A percentile compares a stretch with the other conserved stretches of the same genome.
These are phyloP conservation scores for Graphium colonna DNA, from an alignment of 2,888 invertebrate species.

Conservation along the genomic window DNA sequence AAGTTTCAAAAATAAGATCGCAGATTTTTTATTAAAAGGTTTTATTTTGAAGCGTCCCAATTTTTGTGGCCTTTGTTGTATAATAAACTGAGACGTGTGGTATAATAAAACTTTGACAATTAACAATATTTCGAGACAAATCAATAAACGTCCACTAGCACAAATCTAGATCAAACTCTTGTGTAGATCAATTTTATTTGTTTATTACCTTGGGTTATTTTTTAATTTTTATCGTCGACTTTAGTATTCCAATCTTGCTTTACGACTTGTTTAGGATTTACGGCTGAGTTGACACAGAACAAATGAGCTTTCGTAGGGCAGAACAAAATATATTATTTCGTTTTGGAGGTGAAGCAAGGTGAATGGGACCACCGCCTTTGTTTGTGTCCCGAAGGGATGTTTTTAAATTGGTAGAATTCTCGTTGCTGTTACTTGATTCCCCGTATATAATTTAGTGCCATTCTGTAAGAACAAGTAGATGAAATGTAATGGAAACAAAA, in stretches of 20 bases:
- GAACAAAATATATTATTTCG: conserved; percentile 4
- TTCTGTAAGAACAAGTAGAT: too few species aligned
- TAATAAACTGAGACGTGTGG: too few species aligned
- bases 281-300: conserved; percentile 6
- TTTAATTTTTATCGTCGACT: conserved; percentile 6
- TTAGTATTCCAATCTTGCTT: conserved; percentile 12
- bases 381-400: neutral
- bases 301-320: conserved; percentile 1
- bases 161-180: too few species aligned
- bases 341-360: conserved; percentile 17
- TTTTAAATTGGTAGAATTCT: conserved; percentile 1
- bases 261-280: conserved; percentile 17
- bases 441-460: too few species aligned
- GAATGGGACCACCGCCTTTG: neutral
- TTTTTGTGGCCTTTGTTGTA: too few species aligned
- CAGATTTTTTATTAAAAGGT: too few species aligned
- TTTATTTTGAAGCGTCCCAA: too few species aligned
- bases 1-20: too few species aligned
- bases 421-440: neutral
- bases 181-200: neutral
- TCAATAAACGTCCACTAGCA: too few species aligned
- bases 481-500: too few species aligned
- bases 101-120: too few species aligned
- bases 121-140: too few species aligned
- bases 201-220: conserved; percentile 8